Evolutionary conservation across 2,888 invertebrate genomes (phyloP).

Genomic region (Erebia ligea): DNA sequence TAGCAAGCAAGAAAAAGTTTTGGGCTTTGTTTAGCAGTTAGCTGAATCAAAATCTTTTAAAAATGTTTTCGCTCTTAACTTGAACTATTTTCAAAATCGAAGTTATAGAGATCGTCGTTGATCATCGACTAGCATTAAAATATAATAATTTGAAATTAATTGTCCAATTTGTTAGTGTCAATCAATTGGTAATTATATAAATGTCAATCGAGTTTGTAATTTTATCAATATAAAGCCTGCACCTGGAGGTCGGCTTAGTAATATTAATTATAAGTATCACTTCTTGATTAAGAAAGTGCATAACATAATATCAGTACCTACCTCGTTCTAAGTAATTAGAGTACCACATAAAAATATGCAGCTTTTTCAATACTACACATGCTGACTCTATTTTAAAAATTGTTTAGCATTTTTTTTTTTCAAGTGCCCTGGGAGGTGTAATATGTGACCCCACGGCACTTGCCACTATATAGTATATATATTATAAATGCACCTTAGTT

Average conservation of each 20-base stretch:
- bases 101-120: neutral
- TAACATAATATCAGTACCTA: neutral
- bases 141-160: conserved; percentile 22
- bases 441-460: too few species aligned
- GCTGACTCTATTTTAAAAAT: too few species aligned
- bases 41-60: too few species aligned
- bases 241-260: neutral
- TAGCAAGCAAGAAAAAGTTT: too few species aligned
- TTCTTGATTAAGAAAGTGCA: neutral
- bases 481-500: too few species aligned
- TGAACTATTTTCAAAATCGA: neutral
- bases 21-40: too few species aligned
- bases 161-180: conserved; percentile 22
- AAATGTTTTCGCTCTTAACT: neutral
- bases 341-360: too few species aligned
- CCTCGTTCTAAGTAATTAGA: neutral
- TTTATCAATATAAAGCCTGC: conserved; percentile 2
- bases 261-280: neutral
- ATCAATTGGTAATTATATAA: conserved; percentile 18
- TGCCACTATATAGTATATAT: too few species aligned
- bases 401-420: too few species aligned
- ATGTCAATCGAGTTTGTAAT: conserved; percentile 12
- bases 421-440: too few species aligned
- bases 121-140: neutral
- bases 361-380: too few species aligned